Conservation (phyloP, 2,888 invertebrate species). For the Habrosyne pyritoides region DNA sequence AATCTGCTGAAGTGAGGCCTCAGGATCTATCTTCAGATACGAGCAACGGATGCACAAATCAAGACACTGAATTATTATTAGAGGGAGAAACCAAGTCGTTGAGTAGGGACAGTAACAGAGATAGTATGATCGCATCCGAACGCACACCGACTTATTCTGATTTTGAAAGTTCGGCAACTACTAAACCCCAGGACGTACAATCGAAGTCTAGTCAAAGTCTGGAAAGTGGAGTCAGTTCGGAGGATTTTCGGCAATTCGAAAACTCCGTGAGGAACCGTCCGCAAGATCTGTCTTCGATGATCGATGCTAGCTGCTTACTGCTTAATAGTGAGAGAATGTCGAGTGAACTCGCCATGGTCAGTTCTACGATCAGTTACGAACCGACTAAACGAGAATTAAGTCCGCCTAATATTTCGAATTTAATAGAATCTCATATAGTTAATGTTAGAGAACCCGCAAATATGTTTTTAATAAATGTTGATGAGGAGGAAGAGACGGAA, state of each 20-base stretch:
- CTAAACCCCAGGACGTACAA: constrained; percentile 60
- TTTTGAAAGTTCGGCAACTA: constrained; percentile 59
- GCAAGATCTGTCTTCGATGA: constrained; percentile 64
- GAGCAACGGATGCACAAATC: constrained; percentile 32
- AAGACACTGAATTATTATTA: constrained; percentile 47
- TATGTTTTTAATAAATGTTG: constrained; percentile 60
- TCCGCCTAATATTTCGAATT: constrained; percentile 64
- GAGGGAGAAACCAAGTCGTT: constrained; percentile 54
- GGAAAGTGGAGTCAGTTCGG: constrained; percentile 57
- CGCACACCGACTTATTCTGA: constrained; percentile 60
- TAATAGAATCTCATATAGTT: constrained; percentile 68
- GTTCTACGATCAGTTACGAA: constrained; percentile 26
- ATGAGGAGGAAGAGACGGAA: constrained; percentile 69
- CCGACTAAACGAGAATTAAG: constrained; percentile 31
- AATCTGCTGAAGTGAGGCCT: constrained; percentile 63
- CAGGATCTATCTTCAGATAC: constrained; percentile 56
- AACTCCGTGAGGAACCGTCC: constrained; percentile 57
- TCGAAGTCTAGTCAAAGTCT: constrained; percentile 57
- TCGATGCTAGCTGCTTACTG: constrained; percentile 60
- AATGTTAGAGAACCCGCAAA: constrained; percentile 48
- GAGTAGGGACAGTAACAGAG: constrained; percentile 48
- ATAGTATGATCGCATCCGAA: constrained; percentile 41
- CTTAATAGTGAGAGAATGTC: constrained; percentile 59
- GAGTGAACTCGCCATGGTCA: constrained; percentile 38
- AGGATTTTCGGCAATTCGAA: constrained; percentile 64